A percentile compares a stretch with the other conserved stretches of the same genome.
These are phyloP conservation scores for Gerris buenoi DNA, from an alignment of 1,140 invertebrate species.

Conservation along the genomic window DNA sequence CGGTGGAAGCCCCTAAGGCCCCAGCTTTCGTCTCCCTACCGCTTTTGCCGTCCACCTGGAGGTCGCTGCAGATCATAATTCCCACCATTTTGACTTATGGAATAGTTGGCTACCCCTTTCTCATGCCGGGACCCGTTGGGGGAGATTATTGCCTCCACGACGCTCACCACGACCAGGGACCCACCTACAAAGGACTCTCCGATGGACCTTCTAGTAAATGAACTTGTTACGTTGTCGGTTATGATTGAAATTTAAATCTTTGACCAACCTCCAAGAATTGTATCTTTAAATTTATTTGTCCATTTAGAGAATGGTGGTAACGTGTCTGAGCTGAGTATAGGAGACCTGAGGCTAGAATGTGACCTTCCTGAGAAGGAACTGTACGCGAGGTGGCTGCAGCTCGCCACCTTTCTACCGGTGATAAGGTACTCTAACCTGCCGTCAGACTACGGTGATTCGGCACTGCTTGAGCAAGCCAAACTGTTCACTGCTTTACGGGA, in stretches of 20 bases:
- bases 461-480: slow-evolving; percentile 59
- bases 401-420: slow-evolving; percentile 80
- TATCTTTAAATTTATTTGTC: too few species aligned
- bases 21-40: slow-evolving; percentile 76
- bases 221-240: too few species aligned
- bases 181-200: not conserved
- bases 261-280: too few species aligned
- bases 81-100: slow-evolving; percentile 76
- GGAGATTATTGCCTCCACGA: slow-evolving; percentile 40
- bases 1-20: slow-evolving; percentile 59
- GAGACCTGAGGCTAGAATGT: slow-evolving; percentile 14
- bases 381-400: slow-evolving; percentile 85
- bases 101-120: slow-evolving; percentile 73
- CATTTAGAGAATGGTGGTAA: not conserved
- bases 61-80: slow-evolving; percentile 62
- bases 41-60: slow-evolving; percentile 75
- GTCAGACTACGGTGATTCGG: slow-evolving; percentile 63
- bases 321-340: slow-evolving; percentile 8
- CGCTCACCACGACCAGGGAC: not conserved
- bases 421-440: slow-evolving; percentile 82
- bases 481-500: slow-evolving; percentile 57
- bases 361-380: slow-evolving; percentile 41
- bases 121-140: slow-evolving; percentile 83
- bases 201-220: not conserved
- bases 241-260: too few species aligned